These are phyloP conservation scores for Rhizomys pruinosus DNA, from an alignment of 2,113 vertebrate genomes.

Conservation along the genomic window DNA sequence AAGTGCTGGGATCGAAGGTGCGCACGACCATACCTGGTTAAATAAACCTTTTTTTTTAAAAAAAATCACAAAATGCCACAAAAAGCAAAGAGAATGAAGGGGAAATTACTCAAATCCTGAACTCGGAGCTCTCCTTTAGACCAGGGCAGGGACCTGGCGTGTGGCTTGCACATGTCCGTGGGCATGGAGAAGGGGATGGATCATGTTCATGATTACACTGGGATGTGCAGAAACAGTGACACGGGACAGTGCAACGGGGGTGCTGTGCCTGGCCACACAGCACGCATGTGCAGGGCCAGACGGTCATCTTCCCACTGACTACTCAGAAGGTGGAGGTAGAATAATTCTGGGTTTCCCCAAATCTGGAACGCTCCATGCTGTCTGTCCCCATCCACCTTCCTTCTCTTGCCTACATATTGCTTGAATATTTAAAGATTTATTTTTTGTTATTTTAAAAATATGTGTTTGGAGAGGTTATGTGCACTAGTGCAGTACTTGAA, in stretches of 20 bases:
- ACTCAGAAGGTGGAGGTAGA: not conserved
- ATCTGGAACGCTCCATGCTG: not conserved
- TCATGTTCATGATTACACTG: fast-evolving
- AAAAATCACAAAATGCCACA: too few relatives aligned
- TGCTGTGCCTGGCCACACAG: not conserved
- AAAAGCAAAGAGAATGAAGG: not conserved
- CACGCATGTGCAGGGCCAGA: too few relatives aligned
- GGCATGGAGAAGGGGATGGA: fast-evolving
- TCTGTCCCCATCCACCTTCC: not conserved
- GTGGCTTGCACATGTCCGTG: not conserved
- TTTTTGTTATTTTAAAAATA: too few relatives aligned
- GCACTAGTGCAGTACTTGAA: too few relatives aligned
- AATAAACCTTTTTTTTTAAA: too few relatives aligned
- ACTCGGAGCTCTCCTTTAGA: not conserved
- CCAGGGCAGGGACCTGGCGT: fast-evolving
- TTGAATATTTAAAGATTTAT: not conserved
- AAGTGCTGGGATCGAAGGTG: too few relatives aligned
- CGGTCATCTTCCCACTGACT: not conserved
- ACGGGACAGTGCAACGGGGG: not conserved
- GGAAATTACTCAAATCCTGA: not conserved
- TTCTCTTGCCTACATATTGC: not conserved
- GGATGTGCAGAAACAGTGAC: not conserved
- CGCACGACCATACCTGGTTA: too few relatives aligned
- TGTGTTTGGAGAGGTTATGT: too few relatives aligned
- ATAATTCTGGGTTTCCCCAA: too few relatives aligned